Conservation (phyloP, 2,797 vertebrate genomes). For the Chaetodon trifasciatus region DNA sequence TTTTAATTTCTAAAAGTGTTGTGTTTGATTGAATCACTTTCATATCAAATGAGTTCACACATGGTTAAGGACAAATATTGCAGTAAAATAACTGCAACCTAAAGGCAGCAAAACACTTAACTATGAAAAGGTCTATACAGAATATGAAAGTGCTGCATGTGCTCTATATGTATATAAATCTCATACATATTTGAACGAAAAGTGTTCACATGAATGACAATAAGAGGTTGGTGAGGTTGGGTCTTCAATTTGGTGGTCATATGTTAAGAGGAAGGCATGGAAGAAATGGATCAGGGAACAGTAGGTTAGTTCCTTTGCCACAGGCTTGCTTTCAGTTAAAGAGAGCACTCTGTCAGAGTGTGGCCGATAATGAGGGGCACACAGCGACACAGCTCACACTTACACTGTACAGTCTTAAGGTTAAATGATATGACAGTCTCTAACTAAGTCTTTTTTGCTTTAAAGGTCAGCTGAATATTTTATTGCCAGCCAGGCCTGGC, state of each 20-base stretch:
- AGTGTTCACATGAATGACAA: constrained; percentile 46
- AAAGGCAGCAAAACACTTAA: not conserved
- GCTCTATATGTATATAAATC: constrained; percentile 27
- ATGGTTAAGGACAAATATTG: not conserved
- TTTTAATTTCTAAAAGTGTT: not conserved
- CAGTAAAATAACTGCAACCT: not conserved
- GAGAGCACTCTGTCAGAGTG: constrained; percentile 74
- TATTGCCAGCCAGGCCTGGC: constrained; percentile 78
- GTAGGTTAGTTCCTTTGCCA: constrained; percentile 69
- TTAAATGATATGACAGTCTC: constrained; percentile 88
- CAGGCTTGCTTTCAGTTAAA: constrained; percentile 71
- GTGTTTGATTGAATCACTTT: not conserved
- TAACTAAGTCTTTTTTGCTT: constrained; percentile 85
- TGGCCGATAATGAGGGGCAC: constrained; percentile 83
- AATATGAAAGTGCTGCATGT: not conserved
- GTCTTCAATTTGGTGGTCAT: constrained; percentile 66
- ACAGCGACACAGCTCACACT: constrained; percentile 71
- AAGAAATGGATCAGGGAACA: constrained; percentile 67
- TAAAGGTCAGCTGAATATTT: constrained; percentile 89
- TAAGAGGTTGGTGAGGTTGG: constrained; percentile 69
- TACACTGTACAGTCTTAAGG: constrained; percentile 82
- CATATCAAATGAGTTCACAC: not conserved
- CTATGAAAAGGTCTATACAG: not conserved
- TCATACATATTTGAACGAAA: constrained; percentile 28
- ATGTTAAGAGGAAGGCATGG: constrained; percentile 57